Percentiles rank a stretch among this genome's conserved stretches.
Conservation (phyloP, 2,888 invertebrate species). For the Drosophila quinaria region DNA sequence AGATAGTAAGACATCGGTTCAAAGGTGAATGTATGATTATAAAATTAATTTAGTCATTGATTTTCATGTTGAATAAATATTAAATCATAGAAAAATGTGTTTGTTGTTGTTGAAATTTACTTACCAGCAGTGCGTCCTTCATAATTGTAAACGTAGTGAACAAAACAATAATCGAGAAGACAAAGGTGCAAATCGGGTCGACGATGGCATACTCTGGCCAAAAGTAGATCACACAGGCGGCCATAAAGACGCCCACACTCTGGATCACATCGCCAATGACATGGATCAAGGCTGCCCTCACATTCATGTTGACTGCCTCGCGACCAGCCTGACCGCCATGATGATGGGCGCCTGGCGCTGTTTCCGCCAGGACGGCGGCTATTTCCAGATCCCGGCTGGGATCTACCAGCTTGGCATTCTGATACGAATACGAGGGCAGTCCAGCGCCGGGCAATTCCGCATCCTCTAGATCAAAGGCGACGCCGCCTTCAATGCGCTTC, state of each 20-base stretch:
- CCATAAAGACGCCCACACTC: no score
- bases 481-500: conserved; percentile 73
- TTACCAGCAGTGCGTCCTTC: conserved; percentile 93
- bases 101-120: conserved; percentile 37
- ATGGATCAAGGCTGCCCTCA: no score
- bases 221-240: no score
- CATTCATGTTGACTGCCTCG: no score
- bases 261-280: no score
- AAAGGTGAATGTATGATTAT: background rate
- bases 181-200: no score
- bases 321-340: conserved; percentile 71
- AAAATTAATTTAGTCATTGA: background rate
- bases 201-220: no score
- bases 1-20: no score
- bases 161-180: no score
- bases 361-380: conserved; percentile 79
- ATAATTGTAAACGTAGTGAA: no score
- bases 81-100: background rate
- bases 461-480: conserved; percentile 65
- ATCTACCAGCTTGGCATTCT: conserved; percentile 74
- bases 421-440: conserved; percentile 79
- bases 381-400: conserved; percentile 66
- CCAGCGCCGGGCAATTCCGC: conserved; percentile 74
- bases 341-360: conserved; percentile 74
- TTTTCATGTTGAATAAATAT: background rate